Base-by-base conservation (phyloP, 2,797 vertebrate genomes). In the Propithecus deckenii region DNA sequence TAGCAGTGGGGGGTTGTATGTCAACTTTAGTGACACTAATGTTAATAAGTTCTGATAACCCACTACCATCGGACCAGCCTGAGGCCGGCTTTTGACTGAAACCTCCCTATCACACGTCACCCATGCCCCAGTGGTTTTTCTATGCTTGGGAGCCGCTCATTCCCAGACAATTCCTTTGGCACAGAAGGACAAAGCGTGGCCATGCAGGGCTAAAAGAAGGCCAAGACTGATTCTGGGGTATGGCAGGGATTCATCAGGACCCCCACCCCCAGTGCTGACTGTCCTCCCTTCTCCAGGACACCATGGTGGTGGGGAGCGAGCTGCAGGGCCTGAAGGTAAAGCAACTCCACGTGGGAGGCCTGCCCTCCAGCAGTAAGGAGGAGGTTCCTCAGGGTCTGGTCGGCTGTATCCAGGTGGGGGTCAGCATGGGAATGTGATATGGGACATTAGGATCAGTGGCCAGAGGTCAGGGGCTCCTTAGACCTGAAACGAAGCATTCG, bases 321-420 rank as follows among this genome's bases (percentile, higher is more conserved):
- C 99, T 99, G 94, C 99, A 99, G 84, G 99, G 99, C 86, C 98
- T 99, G 98, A 99, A 99, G 98, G 99, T 99, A 98, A 99, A 99
- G 98, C 99, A 99, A 95, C 99, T 99, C 95, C 99, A 99, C 2
- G 99, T 99, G 85, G 99, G 99, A 86, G 99, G 99, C 96, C 98
- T 99, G 97, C 98, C 99, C 93, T 99, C 99, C 65, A 98, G 99
- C 23, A 71, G 90, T 67, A 96, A 97, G 72, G 99, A 99, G 95
- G 99, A 99, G 96, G 99, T 99, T 95, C 99, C 99, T 98, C 99
- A 98, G 4, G 99, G 99, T 63, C 99, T 99, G 97, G 99, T 98
- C 97, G 99, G 99, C 97, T 99, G 99, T 97, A 99, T 99, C 98
- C 99, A 99, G 99, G 99, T 99, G 94, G 72, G 98, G 17, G 10